phyloP scores from a whole-genome alignment of 2,888 invertebrate genomes.

The Drosophila tanythrix region DNA sequence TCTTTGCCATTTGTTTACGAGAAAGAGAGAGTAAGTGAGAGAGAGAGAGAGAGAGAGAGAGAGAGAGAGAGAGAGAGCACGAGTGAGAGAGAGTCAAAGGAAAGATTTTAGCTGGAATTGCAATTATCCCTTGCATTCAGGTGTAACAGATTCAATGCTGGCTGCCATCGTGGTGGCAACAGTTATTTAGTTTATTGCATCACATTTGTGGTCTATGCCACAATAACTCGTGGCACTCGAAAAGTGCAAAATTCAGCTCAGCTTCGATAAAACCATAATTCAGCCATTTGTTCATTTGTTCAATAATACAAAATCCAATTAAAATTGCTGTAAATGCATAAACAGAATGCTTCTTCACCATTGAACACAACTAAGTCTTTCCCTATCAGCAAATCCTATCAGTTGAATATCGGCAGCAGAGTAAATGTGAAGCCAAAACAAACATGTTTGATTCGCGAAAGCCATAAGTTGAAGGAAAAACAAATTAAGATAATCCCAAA shows the following conservation, averaged over 20 bases:
- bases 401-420: constrained; percentile 5
- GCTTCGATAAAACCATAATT: neutral
- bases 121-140: constrained; percentile 8
- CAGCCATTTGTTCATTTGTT: too few relatives aligned
- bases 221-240: neutral
- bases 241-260: neutral
- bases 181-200: neutral
- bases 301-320: too few relatives aligned
- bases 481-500: neutral
- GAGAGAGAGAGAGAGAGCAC: neutral
- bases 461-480: neutral
- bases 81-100: neutral
- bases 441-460: constrained; percentile 7
- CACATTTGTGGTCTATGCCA: neutral
- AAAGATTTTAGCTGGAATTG: neutral
- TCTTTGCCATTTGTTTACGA: neutral
- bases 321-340: neutral
- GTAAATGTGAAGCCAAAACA: neutral
- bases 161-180: constrained; percentile 2
- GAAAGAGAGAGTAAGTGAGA: neutral
- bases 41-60: neutral
- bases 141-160: neutral
- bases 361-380: too few relatives aligned
- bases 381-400: too few relatives aligned
- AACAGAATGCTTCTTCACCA: neutral